Base-by-base conservation (phyloP, 2,888 invertebrate genomes). In the Thumatha senex region DNA sequence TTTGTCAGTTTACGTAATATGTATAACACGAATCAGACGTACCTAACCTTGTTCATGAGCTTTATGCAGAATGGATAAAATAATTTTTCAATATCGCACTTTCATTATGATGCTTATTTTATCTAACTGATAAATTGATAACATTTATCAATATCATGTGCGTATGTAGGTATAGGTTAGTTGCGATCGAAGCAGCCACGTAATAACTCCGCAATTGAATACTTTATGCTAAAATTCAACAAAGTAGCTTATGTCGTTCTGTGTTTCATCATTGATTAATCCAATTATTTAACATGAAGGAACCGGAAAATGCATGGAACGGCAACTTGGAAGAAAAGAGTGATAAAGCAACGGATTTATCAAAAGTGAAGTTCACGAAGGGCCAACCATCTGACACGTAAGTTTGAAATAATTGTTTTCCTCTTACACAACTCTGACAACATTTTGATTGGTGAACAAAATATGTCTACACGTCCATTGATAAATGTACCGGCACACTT, bases 91-190 rank as follows among this genome's bases (percentile, higher is more conserved):
- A 40, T 46, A 57, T 48, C 39, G 35, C 40, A 54, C 30, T 51
- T 41, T 38, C 30, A 24, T 15, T 45, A 38, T 33, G 46, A 51
- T 51, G 44, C 56, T 54, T 43, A 41, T 52, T 58, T 70, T 71
- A 71, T 72, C 72, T 35, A 46, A 53, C 47, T 67, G 72, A 72
- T 75, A 74, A 67, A 67, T 55, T 63, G 74, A 76, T 77, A 77
- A 67, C 58, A 44, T 39, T 39, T 70, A 67, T 70, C 66, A 56
- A 8, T 24, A 24, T 24, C 8, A 31, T 31, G 11, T 31, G 31
- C 31, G 8, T 31, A 31, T 50, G 8, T 14, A 18, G 12, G 62
- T 55, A 67, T 67, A 66, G 44, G 55, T 58, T 64, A 63, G 59
- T 70, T 48, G 58, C 38, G 60, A 49, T 47, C 47, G 50, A 52